Evolutionary conservation across 2,113 vertebrate species (phyloP), one percentile per base, ranked within the genome.

Genomic region (Sinocyclocheilus anophthalmus): DNA sequence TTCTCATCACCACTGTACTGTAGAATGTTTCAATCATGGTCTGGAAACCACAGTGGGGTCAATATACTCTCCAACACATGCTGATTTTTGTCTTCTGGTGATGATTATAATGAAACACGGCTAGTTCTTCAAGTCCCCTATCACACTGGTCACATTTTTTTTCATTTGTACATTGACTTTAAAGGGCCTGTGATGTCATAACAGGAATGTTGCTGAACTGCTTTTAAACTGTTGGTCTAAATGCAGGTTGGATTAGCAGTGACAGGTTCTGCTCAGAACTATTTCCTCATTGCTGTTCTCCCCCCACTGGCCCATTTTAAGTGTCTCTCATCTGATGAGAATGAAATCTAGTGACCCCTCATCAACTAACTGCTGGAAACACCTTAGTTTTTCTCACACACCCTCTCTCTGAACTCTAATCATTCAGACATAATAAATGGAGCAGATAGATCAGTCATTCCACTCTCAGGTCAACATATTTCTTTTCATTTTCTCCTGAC

Each of bases 351-450:
- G 57, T 20, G 30, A 85, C 6, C 33, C 63, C 22, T 84, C 57
- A 45, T 84, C 33, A 63, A 76, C 24, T 33, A 57, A 80, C 59
- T 73, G 16, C 61, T 69, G 63, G 67, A 70, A 78, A 57, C 37
- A 79, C 10, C 30, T 16, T 5, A 0, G 13, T 24, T 59, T 72
- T 24, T 70, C 53, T 24, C 30, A 77, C 20, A 24, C 20, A 37
- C 37, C 18, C 33, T 70, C 50, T 48, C 24, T 77, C 18, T 75
- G 72, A 75, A 48, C 72, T 83, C 77, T 78, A 4, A 85, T 88
- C 70, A 86, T 59, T 81, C 81, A 65, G 33, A 70, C 11, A 84
- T 84, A 59, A 86, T 84, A 65, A 76, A 89, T 87, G 45, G 22
- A 81, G 65, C 45, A 42, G 30, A 59, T 22, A 30, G 9, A 63